Evolutionary conservation across 2,797 vertebrate species (phyloP).

Genomic region (Clarias platycephalus): DNA sequence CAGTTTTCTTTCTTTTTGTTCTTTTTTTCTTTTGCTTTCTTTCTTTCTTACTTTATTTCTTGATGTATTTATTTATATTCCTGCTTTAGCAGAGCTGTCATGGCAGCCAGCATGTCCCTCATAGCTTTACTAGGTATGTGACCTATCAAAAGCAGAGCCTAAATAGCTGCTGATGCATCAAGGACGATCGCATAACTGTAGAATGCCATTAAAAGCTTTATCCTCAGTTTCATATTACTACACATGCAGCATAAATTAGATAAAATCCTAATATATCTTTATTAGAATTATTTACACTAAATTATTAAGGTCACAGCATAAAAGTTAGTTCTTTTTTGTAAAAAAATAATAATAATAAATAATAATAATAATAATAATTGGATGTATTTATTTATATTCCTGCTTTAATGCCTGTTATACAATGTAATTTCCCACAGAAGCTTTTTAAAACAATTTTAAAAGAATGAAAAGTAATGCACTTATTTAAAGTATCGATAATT

Average conservation of each 20-base stretch:
- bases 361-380: too few relatives aligned
- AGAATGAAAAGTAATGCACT: neutral
- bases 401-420: too few relatives aligned
- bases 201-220: slow-evolving; percentile 44
- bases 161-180: slow-evolving; percentile 37
- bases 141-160: slow-evolving; percentile 54
- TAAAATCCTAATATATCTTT: slow-evolving; percentile 54
- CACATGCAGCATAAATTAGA: slow-evolving; percentile 51
- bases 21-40: neutral
- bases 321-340: neutral
- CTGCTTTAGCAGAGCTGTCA: slow-evolving; percentile 1
- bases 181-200: slow-evolving; percentile 48
- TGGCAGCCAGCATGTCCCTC: slow-evolving; percentile 15
- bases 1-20: neutral
- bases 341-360: too few relatives aligned
- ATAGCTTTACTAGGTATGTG: slow-evolving; percentile 56
- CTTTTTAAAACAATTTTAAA: neutral
- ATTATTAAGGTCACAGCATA: slow-evolving; percentile 48
- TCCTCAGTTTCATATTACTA: slow-evolving; percentile 53
- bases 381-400: too few relatives aligned
- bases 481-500: neutral
- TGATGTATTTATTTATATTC: neutral
- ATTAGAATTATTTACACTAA: slow-evolving; percentile 9
- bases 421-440: neutral
- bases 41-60: neutral